Evolutionary conservation across 2,888 invertebrate genomes (phyloP), one percentile per base, ranked within the genome.

Genomic region (Chironomus riparius): DNA sequence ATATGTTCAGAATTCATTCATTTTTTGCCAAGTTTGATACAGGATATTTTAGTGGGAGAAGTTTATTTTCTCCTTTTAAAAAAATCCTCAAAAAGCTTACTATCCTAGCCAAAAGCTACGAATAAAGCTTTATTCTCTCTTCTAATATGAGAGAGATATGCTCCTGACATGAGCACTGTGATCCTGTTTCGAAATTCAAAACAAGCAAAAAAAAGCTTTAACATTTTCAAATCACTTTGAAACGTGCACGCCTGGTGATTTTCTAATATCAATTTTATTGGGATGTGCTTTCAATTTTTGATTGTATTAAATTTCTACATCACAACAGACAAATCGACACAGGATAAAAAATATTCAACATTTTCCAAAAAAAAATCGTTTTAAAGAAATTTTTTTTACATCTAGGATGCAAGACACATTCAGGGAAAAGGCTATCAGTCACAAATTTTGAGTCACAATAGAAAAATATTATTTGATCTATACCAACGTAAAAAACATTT

Each of bases 161-260:
- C 5, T 3, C 2, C 38, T 56, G 65, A 65, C 65, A 65, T 65
- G 65, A 65, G 65, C 65, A 65, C 65, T 65, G 62, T 15, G 62
- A 65, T 65, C 62, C 62, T 65, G 65, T 22, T 65, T 65, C 65
- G 21, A 65, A 65, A 65, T 65, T 65, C 13, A 15, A 28, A n/a
- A 5, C n/a, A 56, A 65, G 13, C 10, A 65, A 2, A 24, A 65
- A 3, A 10, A 10, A 10, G 38, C 38, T 38, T 38, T 10, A 10
- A 38, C 10, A 38, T 1, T 10, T 65, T 62, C 62, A 21, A 65
- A 10, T 65, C 65, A 24, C 4, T 21, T 21, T 24, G 4, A 61
- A 71, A 71, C 21, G 22, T 71, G 71, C 5, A 71, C 71, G 71
- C 71, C 71, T 71, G 71, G 56, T 71, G 13, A 21, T 18, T 71